These are phyloP conservation scores for Nansenia antarctica DNA, from an alignment of 2,113 vertebrate genomes.

Conservation along the genomic window DNA sequence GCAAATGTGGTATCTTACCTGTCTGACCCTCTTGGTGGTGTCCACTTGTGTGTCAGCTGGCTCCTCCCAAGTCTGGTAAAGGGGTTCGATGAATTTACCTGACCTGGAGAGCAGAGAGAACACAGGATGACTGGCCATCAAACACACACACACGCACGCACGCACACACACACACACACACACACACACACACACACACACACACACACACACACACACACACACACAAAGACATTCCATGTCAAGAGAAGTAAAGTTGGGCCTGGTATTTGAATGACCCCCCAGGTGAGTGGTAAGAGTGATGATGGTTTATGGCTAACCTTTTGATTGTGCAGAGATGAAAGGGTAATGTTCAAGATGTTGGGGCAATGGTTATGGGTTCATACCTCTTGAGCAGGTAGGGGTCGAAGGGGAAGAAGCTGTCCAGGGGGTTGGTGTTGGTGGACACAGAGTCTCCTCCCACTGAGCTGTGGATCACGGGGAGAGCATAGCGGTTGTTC, in stretches of 20 bases:
- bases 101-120: slow-evolving; percentile 73
- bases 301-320: slow-evolving; percentile 69
- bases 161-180: not conserved
- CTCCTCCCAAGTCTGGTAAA: slow-evolving; percentile 94
- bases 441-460: slow-evolving; percentile 80
- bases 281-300: no score
- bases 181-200: not conserved
- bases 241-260: no score
- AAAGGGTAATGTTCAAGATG: slow-evolving; percentile 95
- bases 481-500: slow-evolving; percentile 86
- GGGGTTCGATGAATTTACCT: slow-evolving; percentile 81
- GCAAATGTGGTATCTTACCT: slow-evolving; percentile 71
- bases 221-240: no score
- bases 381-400: slow-evolving; percentile 93
- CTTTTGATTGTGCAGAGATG: slow-evolving; percentile 93
- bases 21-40: slow-evolving; percentile 61
- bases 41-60: slow-evolving; percentile 75
- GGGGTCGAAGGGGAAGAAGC: slow-evolving; percentile 96
- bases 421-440: slow-evolving; percentile 91
- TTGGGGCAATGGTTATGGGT: no score
- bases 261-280: no score
- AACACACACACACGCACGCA: not conserved
- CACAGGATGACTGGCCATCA: not conserved
- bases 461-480: slow-evolving; percentile 80
- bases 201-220: no score